Evolutionary conservation across 2,113 vertebrate genomes (phyloP).

Genomic region (Stigmatopora nigra): DNA sequence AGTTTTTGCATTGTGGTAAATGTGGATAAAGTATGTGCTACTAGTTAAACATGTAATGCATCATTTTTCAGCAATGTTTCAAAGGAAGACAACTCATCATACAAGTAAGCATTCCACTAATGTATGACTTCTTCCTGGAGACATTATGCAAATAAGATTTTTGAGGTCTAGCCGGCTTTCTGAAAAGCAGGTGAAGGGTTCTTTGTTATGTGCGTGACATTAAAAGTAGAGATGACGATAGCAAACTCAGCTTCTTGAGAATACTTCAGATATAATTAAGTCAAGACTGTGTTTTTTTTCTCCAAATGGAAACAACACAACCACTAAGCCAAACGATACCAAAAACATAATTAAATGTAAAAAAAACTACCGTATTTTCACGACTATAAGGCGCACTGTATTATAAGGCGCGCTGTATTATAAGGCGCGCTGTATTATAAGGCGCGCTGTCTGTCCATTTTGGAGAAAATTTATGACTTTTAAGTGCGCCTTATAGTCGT

Average conservation of each 20-base stretch:
- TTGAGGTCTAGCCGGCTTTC: constrained; percentile 15
- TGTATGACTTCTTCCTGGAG: background rate
- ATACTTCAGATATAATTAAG: constrained; percentile 10
- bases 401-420: too few relatives aligned
- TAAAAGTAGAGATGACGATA: constrained; percentile 20
- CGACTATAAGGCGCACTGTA: too few relatives aligned
- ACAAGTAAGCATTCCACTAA: background rate
- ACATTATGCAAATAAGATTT: constrained; percentile 6
- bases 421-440: too few relatives aligned
- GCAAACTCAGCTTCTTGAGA: constrained; percentile 5
- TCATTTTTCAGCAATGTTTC: too few relatives aligned
- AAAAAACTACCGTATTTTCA: too few relatives aligned
- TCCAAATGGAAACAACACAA: constrained; percentile 23
- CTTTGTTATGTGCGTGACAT: constrained; percentile 24
- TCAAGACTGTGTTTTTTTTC: background rate
- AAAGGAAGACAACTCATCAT: background rate
- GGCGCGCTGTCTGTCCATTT: too few relatives aligned
- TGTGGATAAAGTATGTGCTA: too few relatives aligned
- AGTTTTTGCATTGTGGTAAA: background rate
- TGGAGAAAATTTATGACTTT: too few relatives aligned
- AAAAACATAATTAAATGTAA: constrained; percentile 24
- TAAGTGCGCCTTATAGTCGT: too few relatives aligned
- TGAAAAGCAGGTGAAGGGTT: constrained; percentile 31
- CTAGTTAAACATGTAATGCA: too few relatives aligned
- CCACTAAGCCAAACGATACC: constrained; percentile 24